These are phyloP conservation scores for Zele albiditarsus DNA, from an alignment of 2,888 invertebrate species.

Conservation along the genomic window DNA sequence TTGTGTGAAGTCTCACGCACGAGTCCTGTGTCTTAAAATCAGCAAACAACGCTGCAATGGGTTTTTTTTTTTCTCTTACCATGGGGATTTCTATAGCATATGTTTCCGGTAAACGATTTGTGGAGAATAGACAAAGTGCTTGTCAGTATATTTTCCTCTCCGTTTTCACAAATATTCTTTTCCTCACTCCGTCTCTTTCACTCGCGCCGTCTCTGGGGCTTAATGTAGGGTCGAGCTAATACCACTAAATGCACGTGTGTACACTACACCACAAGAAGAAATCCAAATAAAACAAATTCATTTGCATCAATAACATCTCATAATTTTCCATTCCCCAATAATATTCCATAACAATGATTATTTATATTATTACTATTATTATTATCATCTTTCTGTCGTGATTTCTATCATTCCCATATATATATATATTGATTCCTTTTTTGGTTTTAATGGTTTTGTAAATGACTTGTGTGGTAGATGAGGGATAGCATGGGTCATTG, in stretches of 20 bases:
- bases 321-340: background rate
- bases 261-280: background rate
- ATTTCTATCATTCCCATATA: background rate
- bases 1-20: background rate
- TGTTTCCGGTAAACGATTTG: background rate
- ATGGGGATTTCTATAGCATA: background rate
- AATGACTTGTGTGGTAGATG: background rate
- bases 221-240: background rate
- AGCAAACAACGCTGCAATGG: background rate
- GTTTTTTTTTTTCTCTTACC: background rate
- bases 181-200: background rate
- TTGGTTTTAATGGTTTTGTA: background rate
- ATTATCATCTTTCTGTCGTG: background rate
- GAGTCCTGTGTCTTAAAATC: background rate
- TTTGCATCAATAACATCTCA: background rate
- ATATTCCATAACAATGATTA: background rate
- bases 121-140: background rate
- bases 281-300: background rate
- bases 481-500: slow-evolving; percentile 46
- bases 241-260: background rate
- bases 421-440: background rate
- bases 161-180: background rate
- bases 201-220: background rate
- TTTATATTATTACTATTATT: background rate
- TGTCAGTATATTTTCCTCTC: background rate